These are phyloP conservation scores for Dichetophora obliterata DNA, from an alignment of 2,888 invertebrate genomes.

Conservation along the genomic window DNA sequence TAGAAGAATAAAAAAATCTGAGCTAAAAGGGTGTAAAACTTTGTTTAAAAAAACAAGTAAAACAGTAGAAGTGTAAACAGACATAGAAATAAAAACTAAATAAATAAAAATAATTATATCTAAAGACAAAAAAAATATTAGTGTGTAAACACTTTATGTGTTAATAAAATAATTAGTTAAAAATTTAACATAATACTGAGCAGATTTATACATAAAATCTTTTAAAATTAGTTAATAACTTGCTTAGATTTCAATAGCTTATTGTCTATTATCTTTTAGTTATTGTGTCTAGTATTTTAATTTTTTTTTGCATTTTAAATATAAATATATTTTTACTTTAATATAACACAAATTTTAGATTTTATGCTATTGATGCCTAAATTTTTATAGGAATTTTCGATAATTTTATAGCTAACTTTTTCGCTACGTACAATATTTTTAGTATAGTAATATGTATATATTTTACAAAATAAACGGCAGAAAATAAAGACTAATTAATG, in stretches of 20 bases:
- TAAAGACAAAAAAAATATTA: slow-evolving; percentile 38
- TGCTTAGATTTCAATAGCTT: background rate
- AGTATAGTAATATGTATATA: no score
- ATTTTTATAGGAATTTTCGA: background rate
- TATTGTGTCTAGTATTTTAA: slow-evolving; percentile 29
- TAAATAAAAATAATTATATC: slow-evolving; percentile 42
- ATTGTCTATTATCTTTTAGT: slow-evolving; percentile 1
- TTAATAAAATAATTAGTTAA: slow-evolving; percentile 60
- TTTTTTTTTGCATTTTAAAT: slow-evolving; percentile 14
- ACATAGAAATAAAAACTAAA: slow-evolving; percentile 43
- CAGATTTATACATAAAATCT: slow-evolving; percentile 52
- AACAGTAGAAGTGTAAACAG: slow-evolving; percentile 30
- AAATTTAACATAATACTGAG: slow-evolving; percentile 69
- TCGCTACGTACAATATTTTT: background rate
- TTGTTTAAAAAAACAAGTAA: slow-evolving; percentile 46
- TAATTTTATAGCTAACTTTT: background rate
- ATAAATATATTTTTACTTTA: no score
- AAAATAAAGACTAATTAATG: no score
- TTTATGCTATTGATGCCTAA: slow-evolving; percentile 2
- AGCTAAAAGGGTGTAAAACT: slow-evolving; percentile 20
- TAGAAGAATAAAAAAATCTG: slow-evolving; percentile 39
- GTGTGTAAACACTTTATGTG: slow-evolving; percentile 50
- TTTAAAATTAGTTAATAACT: slow-evolving; percentile 4
- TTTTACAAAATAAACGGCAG: no score
- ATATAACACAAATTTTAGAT: background rate